phyloP scores from a whole-genome alignment of 1,140 invertebrate species.

The Stratiolaelaps scimitus region DNA sequence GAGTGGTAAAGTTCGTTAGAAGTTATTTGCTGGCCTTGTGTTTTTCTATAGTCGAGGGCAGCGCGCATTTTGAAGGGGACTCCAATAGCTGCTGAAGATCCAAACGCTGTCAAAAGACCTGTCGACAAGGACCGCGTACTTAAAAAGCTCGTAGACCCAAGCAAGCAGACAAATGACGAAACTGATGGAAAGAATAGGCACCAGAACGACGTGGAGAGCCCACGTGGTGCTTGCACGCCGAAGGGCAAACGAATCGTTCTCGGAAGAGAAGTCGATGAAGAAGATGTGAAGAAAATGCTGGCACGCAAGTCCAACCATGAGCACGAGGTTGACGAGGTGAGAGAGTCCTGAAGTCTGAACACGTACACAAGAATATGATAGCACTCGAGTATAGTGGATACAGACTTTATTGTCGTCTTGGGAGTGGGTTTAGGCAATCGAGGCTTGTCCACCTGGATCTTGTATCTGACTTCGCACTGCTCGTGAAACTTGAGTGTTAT shows the following conservation, averaged over 20 bases:
- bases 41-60: no score
- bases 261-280: slow-evolving; percentile 19
- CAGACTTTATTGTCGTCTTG: no score
- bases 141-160: not conserved
- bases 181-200: not conserved
- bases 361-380: no score
- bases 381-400: no score
- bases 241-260: slow-evolving; percentile 4
- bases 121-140: slow-evolving; percentile 19
- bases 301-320: not conserved
- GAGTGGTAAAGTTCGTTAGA: no score
- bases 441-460: no score
- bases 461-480: no score
- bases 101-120: not conserved
- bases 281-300: slow-evolving; percentile 15
- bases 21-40: no score
- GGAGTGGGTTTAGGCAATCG: no score
- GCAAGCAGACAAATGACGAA: not conserved
- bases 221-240: not conserved
- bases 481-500: no score
- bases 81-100: not conserved
- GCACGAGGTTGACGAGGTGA: slow-evolving; percentile 25
- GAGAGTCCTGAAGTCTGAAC: not conserved
- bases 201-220: no score
- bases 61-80: not conserved